Conservation (phyloP, 1,140 invertebrate genomes). For the Mya arenaria region DNA sequence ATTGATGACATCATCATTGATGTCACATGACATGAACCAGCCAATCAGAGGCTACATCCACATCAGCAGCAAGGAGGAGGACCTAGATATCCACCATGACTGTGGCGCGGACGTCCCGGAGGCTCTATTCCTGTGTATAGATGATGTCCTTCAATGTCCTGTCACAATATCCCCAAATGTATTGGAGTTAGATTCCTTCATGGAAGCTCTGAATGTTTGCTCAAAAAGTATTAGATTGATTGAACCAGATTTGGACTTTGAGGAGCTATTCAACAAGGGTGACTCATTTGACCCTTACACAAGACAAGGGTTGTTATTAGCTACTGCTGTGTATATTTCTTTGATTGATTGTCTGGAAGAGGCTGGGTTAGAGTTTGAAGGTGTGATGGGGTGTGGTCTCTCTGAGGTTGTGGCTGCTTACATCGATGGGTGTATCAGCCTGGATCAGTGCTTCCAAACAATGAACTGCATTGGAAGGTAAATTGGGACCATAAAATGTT, state of each 20-base stretch:
- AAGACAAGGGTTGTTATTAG: neutral
- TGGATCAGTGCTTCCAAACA: constrained; percentile 42
- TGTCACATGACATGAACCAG: constrained; percentile 20
- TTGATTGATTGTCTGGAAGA: constrained; percentile 23
- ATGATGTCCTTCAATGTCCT: neutral
- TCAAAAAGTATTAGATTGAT: constrained; percentile 8
- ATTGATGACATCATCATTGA: neutral
- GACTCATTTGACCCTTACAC: neutral
- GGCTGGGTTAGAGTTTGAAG: neutral
- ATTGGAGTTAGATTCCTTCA: constrained; percentile 1
- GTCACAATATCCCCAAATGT: neutral
- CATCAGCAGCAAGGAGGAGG: neutral
- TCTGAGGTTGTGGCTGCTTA: constrained; percentile 56
- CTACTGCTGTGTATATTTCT: neutral
- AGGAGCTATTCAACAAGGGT: neutral
- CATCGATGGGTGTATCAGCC: constrained; percentile 47
- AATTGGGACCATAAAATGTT: no score
- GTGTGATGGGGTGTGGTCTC: constrained; percentile 45
- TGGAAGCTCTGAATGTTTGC: neutral
- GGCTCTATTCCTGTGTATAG: constrained; percentile 4
- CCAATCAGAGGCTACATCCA: constrained; percentile 29
- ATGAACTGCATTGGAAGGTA: constrained; percentile 15
- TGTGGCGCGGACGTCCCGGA: no score
- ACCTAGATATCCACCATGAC: neutral
- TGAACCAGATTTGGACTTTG: neutral